Evolutionary conservation across 2,888 invertebrate species (phyloP), one percentile per base, ranked within the genome.

Genomic region (Herminia tarsipennalis): DNA sequence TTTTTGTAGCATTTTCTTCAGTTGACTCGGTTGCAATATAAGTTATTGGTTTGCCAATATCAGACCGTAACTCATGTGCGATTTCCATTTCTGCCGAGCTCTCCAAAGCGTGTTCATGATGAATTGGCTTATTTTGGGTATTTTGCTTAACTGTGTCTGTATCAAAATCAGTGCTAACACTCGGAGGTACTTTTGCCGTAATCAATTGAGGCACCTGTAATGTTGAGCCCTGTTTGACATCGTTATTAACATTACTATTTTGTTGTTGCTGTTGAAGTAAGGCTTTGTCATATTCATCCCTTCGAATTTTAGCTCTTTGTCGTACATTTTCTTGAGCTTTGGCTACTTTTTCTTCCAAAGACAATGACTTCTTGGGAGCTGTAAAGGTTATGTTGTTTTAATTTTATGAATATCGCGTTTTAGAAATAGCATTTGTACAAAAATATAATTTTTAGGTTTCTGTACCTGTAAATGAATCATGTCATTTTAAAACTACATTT

Each of bases 331-430:
- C 67, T 73, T 83, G 87, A 5, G 81, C 86, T 30, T 38, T 73
- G n/a, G 56, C 49, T 28, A 90, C 81, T 73, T 83, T 90, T 63
- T 86, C 63, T 43, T 86, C 76, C 44, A 89, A 59, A 1, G 78
- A 67, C 30, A 79, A 37, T 4, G 33, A 8, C 52, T 68, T 75
- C 42, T 66, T 73, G 14, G 40, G 37, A 35, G 71, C 86, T 88
- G 75, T 36, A 81, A 83, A 36, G 16, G 13, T 13, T 6, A 21
- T 20, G n/a, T n/a, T n/a, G n/a, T n/a, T n/a, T n/a, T n/a, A n/a
- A n/a, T n/a, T n/a, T n/a, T n/a, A n/a, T n/a, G n/a, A n/a, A n/a
- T n/a, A n/a, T n/a, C n/a, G n/a, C n/a, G n/a, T n/a, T n/a, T n/a
- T n/a, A n/a, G n/a, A n/a, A n/a, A n/a, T n/a, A n/a, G n/a, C n/a